Percentiles rank a stretch among this genome's conserved stretches.
These are phyloP conservation scores for Tribolium madens DNA, from an alignment of 1,140 invertebrate genomes.

Conservation along the genomic window DNA sequence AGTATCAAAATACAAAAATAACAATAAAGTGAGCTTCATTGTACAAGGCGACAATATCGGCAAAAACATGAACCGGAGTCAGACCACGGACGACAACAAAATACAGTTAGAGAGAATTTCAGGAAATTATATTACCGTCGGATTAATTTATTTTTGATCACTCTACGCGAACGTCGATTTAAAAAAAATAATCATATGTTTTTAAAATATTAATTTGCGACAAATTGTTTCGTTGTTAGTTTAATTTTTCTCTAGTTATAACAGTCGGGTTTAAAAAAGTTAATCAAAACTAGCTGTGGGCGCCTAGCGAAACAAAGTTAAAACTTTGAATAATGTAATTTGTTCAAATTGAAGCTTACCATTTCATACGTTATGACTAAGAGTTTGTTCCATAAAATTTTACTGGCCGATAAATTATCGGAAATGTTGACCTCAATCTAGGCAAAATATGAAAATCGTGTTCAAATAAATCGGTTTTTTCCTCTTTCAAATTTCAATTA, in stretches of 20 bases:
- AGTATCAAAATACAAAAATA: conserved; percentile 45
- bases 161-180: not conserved
- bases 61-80: not conserved
- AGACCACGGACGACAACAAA: conserved; percentile 11
- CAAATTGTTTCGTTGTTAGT: not conserved
- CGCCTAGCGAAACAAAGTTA: not conserved
- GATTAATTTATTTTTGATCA: conserved; percentile 11
- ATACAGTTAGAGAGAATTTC: conserved; percentile 15
- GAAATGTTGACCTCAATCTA: conserved; percentile 35
- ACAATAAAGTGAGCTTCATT: conserved; percentile 25
- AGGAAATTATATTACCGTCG: not conserved
- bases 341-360: conserved; percentile 30
- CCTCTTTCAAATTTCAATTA: conserved; percentile 17
- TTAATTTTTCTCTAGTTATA: not conserved
- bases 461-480: not conserved
- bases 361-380: conserved; percentile 12
- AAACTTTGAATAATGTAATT: conserved; percentile 24
- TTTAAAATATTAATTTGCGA: not conserved
- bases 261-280: not conserved
- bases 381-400: conserved; percentile 37
- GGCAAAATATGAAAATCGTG: conserved; percentile 3
- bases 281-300: not conserved
- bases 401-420: conserved; percentile 22
- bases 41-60: not conserved
- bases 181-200: not conserved